Conservation (phyloP, 35 echinoderm and acorn worm species). For the Apostichopus japonicus region DNA sequence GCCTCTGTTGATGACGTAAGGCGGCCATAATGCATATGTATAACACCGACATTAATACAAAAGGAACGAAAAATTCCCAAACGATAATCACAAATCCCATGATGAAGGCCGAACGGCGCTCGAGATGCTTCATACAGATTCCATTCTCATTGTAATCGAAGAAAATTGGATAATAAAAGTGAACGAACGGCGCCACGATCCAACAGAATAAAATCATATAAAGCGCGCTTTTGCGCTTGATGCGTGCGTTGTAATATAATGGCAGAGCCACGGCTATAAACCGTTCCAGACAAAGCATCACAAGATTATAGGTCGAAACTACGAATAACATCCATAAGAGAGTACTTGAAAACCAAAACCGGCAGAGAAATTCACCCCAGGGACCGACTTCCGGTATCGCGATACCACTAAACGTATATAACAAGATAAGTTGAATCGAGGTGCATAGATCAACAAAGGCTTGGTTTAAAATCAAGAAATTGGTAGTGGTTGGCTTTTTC, state of each 20-base stretch:
- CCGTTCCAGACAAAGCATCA: slow-evolving; percentile 69
- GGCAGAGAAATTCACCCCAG: slow-evolving; percentile 74
- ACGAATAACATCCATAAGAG: slow-evolving; percentile 76
- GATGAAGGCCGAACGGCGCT: not conserved
- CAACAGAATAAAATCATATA: slow-evolving; percentile 68
- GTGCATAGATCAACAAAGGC: slow-evolving; percentile 60
- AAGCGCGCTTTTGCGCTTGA: slow-evolving; percentile 22
- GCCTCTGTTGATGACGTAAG: slow-evolving; percentile 35
- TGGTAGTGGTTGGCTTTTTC: slow-evolving; percentile 54
- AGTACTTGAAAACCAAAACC: slow-evolving; percentile 70
- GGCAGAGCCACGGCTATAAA: slow-evolving; percentile 79
- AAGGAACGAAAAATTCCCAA: slow-evolving; percentile 70
- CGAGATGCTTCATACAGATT: slow-evolving; percentile 32
- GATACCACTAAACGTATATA: slow-evolving; percentile 38
- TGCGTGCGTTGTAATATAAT: slow-evolving; percentile 51
- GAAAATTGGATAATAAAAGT: slow-evolving; percentile 67
- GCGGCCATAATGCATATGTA: slow-evolving; percentile 54
- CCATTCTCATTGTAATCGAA: slow-evolving; percentile 60
- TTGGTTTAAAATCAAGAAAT: slow-evolving; percentile 74
- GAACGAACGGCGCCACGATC: slow-evolving; percentile 62
- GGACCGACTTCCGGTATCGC: not conserved
- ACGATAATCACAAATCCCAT: slow-evolving; percentile 70
- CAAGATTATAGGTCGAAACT: slow-evolving; percentile 76
- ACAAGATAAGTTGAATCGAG: slow-evolving; percentile 56
- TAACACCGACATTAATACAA: slow-evolving; percentile 58